A percentile compares a stretch with the other conserved stretches of the same genome.
Evolutionary conservation across 92 coral and sea anemone species (phyloP).

Genomic region (Nematostella vectensis): DNA sequence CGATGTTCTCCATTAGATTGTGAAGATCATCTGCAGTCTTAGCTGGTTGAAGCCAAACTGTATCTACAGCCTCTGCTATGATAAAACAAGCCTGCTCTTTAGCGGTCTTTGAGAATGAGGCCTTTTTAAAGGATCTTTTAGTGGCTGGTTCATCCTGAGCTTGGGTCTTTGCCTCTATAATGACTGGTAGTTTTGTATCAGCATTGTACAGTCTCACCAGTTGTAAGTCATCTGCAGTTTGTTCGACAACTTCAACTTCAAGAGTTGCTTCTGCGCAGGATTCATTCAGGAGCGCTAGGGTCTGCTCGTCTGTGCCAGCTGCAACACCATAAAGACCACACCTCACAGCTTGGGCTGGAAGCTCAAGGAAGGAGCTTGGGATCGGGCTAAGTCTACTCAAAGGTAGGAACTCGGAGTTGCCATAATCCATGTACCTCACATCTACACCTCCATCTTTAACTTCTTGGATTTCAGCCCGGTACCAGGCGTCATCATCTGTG

Average conservation of each 20-base stretch:
- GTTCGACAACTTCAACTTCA: conserved; percentile 39
- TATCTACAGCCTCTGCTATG: conserved; percentile 48
- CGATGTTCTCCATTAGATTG: conserved; percentile 64
- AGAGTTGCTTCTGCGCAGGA: conserved; percentile 40
- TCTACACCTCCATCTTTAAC: conserved; percentile 7
- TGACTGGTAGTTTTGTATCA: conserved; percentile 27
- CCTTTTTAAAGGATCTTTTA: conserved; percentile 21
- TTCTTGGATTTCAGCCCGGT: conserved; percentile 60
- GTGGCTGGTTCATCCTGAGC: conserved; percentile 8
- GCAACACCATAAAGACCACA: conserved; percentile 41
- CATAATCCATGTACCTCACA: conserved; percentile 81
- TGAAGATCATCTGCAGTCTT: conserved; percentile 47
- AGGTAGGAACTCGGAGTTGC: too few relatives aligned
- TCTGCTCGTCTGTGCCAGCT: conserved; percentile 15
- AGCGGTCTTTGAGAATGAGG: conserved; percentile 10
- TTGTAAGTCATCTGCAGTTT: conserved; percentile 16
- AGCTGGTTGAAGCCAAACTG: conserved; percentile 62
- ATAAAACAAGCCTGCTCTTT: conserved; percentile 45
- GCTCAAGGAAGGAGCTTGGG: conserved; percentile 18
- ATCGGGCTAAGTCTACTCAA: too few relatives aligned
- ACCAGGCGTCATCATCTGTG: conserved; percentile 62
- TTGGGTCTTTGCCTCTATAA: conserved; percentile 6
- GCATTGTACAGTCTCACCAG: conserved; percentile 38
- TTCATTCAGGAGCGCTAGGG: conserved; percentile 37
- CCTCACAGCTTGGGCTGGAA: conserved; percentile 61